Base-by-base conservation (phyloP, 2,113 vertebrate genomes). In the Connochaetes taurinus region DNA sequence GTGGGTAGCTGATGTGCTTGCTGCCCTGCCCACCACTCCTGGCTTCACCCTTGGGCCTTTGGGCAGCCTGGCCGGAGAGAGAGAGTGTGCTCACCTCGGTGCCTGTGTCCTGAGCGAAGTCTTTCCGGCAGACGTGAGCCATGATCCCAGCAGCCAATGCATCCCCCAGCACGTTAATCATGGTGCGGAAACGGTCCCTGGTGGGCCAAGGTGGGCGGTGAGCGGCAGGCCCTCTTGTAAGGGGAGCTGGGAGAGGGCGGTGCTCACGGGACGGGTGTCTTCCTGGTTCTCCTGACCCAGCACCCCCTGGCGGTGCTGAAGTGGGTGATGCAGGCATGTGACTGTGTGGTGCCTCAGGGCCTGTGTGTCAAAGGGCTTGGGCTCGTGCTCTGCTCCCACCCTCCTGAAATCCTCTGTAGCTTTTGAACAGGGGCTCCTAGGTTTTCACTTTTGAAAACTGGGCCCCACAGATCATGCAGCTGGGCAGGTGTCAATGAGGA, bases 81-180 rank as follows among this genome's bases (percentile, higher is more conserved):
- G 71, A 47, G 1, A 0, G 36, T 5, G 15, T 16, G 57, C 93
- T 55, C 97, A 99, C 99, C 99, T 99, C 99, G 0, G 99, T 98
- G 9, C 99, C 99, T 4, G 10, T 45, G 0, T 99, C 99, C 98
- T 99, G 99, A 90, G 99, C 98, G 76, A 99, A 99, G 96, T 99
- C 99, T 98, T 99, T 99, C 95, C 99, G 98, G 98, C 99, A 99
- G 98, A 99, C 98, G 90, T 99, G 99, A 91, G 99, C 99, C 99
- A 99, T 99, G 97, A 99, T 99, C 45, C 99, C 99, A 0, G 99
- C 99, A 7, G 99, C 99, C 97, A 99, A 98, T 0, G 99, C 99
- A 0, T 99, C 99, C 0, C 99, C 99, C 98, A 99, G 99, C 90
- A 99, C 99, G 0, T 99, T 99, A 96, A 99, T 99, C 99, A 99